Percentiles rank a stretch among this genome's conserved stretches.
These are phyloP conservation scores for Montipora foliosa DNA, from an alignment of 64 coral and sea anemone species.

Conservation along the genomic window DNA sequence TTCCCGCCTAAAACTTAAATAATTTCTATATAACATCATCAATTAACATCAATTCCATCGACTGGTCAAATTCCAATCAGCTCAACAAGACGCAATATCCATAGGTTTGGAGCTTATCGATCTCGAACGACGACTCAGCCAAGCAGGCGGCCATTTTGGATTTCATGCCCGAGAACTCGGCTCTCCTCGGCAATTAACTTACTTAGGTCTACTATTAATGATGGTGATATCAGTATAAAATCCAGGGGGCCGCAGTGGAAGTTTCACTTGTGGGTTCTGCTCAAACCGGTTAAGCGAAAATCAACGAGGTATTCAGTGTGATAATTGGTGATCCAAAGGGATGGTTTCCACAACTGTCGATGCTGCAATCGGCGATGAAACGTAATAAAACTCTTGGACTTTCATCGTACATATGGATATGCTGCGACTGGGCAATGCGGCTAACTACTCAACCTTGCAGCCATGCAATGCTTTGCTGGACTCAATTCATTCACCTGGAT, in stretches of 20 bases:
- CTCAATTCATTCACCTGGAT: neutral
- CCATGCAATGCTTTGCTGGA: conserved; percentile 32
- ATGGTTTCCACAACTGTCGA: conserved; percentile 28
- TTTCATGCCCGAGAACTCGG: conserved; percentile 6
- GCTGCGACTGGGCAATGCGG: conserved; percentile 32
- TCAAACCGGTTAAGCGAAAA: conserved; percentile 48
- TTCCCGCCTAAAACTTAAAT: too few species aligned
- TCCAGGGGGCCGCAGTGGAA: conserved; percentile 31
- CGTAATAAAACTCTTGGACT: neutral
- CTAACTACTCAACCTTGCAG: conserved; percentile 52
- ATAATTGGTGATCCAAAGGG: conserved; percentile 41
- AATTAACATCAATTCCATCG: too few species aligned
- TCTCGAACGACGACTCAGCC: neutral
- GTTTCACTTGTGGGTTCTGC: conserved; percentile 30
- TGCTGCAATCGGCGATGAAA: neutral
- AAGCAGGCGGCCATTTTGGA: conserved; percentile 49
- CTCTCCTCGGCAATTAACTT: neutral
- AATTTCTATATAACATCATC: too few species aligned
- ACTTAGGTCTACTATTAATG: neutral
- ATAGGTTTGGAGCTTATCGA: conserved; percentile 39
- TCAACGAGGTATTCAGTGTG: conserved; percentile 38
- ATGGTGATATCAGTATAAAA: conserved; percentile 38
- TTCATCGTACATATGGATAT: conserved; percentile 60
- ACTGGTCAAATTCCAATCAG: too few species aligned
- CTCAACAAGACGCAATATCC: neutral